phyloP scores from a whole-genome alignment of 2,797 vertebrate genomes.

The Garrulus glandarius region DNA sequence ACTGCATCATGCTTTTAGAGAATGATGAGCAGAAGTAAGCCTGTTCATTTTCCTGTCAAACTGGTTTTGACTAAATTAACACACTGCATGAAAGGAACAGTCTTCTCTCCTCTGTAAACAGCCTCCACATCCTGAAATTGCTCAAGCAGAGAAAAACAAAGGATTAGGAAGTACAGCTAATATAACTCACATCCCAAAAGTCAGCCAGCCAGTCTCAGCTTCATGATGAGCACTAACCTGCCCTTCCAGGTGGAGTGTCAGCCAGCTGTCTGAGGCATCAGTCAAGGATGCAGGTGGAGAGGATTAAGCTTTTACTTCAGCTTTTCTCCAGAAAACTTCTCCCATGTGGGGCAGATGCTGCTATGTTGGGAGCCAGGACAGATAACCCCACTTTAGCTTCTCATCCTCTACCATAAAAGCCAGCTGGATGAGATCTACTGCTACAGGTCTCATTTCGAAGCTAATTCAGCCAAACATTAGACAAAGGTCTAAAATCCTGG shows the following conservation, averaged over 20 bases:
- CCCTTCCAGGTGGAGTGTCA: fast-evolving
- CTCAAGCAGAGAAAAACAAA: not conserved
- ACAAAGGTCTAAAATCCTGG: not conserved
- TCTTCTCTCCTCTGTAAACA: not conserved
- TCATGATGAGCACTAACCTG: not conserved
- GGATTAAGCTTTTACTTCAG: not conserved
- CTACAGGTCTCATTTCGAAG: not conserved
- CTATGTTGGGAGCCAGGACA: not conserved
- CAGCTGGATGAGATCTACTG: fast-evolving
- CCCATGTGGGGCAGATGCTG: fast-evolving
- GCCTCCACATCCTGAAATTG: not conserved
- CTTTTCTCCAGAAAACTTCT: not conserved
- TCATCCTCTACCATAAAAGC: not conserved
- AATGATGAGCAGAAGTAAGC: not conserved
- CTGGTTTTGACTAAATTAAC: not conserved
- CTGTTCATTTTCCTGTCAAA: not conserved
- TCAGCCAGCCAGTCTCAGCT: not conserved
- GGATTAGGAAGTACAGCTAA: not conserved
- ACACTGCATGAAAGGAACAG: not conserved
- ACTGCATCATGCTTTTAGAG: not conserved
- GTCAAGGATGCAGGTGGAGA: not conserved
- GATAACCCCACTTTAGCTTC: not conserved
- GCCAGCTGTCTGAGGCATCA: not conserved
- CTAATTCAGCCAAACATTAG: not conserved
- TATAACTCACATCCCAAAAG: not conserved